A percentile compares a stretch with the other conserved stretches of the same genome.
phyloP scores from a whole-genome alignment of 2,113 vertebrate species.

The Leiothrix lutea region DNA sequence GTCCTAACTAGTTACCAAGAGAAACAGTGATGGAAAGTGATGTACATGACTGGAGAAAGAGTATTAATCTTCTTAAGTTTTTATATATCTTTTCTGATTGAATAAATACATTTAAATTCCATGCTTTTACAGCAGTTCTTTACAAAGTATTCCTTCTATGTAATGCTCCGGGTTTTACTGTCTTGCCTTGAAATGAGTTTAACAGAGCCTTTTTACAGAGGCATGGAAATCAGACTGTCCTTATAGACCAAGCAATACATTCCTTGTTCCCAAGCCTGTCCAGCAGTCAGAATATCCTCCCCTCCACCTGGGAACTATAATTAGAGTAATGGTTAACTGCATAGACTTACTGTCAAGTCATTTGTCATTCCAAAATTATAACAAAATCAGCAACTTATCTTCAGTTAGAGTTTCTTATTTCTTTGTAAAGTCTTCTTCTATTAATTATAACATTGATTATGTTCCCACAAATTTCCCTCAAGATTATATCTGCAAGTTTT shows the following conservation, averaged over 20 bases:
- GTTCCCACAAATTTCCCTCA: constrained; percentile 21
- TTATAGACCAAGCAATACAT: not conserved
- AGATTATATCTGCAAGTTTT: constrained; percentile 22
- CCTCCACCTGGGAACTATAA: not conserved
- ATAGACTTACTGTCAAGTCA: constrained; percentile 17
- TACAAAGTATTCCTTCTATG: not conserved
- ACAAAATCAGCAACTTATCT: constrained; percentile 30
- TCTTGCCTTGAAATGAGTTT: not conserved
- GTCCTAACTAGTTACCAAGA: not conserved
- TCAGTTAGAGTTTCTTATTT: constrained; percentile 13
- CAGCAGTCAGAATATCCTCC: not conserved
- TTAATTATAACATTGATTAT: constrained; percentile 24
- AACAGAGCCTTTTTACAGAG: not conserved
- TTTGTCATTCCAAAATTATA: constrained; percentile 51
- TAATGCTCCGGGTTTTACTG: not conserved
- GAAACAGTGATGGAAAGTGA: not conserved
- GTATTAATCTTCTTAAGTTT: not conserved
- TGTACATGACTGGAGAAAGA: not conserved
- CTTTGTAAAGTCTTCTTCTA: not conserved
- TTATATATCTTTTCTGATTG: not conserved
- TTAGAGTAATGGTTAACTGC: constrained; percentile 9
- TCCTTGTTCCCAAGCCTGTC: not conserved
- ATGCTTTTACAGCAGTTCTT: not conserved
- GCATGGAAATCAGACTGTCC: not conserved
- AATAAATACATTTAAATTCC: not conserved